Conservation (phyloP, 1,140 invertebrate species). For the Pemphigus obesinymphae region DNA sequence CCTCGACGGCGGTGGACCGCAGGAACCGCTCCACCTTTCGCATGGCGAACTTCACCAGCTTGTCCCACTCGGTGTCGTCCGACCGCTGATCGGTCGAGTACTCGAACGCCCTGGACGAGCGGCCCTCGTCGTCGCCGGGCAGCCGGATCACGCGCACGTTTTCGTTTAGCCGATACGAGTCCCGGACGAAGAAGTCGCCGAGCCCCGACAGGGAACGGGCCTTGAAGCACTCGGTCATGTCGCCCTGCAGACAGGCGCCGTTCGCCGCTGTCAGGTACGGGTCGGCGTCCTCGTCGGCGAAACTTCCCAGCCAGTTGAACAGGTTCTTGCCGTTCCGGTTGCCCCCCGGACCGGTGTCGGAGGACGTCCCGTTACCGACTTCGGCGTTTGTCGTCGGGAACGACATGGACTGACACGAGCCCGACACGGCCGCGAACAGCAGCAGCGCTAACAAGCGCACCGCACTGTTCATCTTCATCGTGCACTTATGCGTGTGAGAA, state of each 20-base stretch:
- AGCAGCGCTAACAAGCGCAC: not conserved
- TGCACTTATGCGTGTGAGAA: not conserved
- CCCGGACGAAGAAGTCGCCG: conserved; percentile 68
- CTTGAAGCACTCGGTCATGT: conserved; percentile 75
- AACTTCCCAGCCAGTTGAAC: conserved; percentile 69
- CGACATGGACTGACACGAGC: not conserved
- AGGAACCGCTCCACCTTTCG: conserved; percentile 67
- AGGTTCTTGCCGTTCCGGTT: conserved; percentile 59
- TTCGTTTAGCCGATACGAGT: conserved; percentile 59
- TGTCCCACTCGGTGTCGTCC: conserved; percentile 73
- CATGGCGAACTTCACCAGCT: conserved; percentile 66
- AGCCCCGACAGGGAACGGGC: conserved; percentile 66
- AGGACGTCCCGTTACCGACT: not conserved
- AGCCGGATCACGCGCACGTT: conserved; percentile 65
- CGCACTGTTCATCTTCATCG: too few relatives aligned
- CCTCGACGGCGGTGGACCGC: conserved; percentile 68
- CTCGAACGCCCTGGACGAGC: conserved; percentile 56
- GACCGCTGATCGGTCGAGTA: conserved; percentile 61
- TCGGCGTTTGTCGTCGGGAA: not conserved
- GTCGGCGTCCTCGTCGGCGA: conserved; percentile 64
- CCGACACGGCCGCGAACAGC: not conserved
- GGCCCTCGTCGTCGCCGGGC: conserved; percentile 46
- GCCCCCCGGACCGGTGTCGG: not conserved
- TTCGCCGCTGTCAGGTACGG: conserved; percentile 69
- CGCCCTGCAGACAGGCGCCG: conserved; percentile 65